A percentile compares a stretch with the other conserved stretches of the same genome.
Evolutionary conservation across 2,888 invertebrate genomes (phyloP).

Genomic region (Frankliniella intonsa): DNA sequence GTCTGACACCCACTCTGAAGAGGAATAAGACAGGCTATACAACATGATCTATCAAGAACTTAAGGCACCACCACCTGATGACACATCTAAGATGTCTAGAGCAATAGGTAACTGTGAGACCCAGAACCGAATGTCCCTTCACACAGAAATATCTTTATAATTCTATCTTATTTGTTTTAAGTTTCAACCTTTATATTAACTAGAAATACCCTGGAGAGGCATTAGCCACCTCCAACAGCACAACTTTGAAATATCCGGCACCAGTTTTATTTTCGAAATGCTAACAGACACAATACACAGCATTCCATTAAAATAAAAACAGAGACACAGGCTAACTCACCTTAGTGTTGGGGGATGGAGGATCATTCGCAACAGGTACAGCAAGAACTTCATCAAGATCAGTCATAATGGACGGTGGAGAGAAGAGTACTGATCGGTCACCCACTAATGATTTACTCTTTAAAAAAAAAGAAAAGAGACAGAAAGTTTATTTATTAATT

Average conservation of each 20-base stretch:
- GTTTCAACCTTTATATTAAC: neutral
- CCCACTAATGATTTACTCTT: conserved; percentile 82
- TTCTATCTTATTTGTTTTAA: neutral
- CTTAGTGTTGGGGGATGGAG: neutral
- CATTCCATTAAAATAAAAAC: neutral
- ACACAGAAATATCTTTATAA: neutral
- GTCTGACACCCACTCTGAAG: conserved; percentile 9
- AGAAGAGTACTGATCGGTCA: conserved; percentile 73
- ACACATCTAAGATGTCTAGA: neutral
- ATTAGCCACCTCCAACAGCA: neutral
- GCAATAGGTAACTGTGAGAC: neutral
- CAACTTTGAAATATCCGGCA: neutral
- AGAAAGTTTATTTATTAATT: neutral
- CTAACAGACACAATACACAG: neutral
- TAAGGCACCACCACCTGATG: neutral
- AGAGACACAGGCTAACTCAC: neutral
- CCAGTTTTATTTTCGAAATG: neutral
- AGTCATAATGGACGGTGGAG: conserved; percentile 82
- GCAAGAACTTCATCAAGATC: conserved; percentile 46
- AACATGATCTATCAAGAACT: neutral
- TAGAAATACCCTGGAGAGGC: neutral
- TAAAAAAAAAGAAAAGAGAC: conserved; percentile 28
- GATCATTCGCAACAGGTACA: neutral
- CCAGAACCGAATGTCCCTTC: neutral
- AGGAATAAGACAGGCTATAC: conserved; percentile 15